Base-by-base conservation (phyloP, 2,888 invertebrate genomes). In the Geotrupes spiniger region DNA sequence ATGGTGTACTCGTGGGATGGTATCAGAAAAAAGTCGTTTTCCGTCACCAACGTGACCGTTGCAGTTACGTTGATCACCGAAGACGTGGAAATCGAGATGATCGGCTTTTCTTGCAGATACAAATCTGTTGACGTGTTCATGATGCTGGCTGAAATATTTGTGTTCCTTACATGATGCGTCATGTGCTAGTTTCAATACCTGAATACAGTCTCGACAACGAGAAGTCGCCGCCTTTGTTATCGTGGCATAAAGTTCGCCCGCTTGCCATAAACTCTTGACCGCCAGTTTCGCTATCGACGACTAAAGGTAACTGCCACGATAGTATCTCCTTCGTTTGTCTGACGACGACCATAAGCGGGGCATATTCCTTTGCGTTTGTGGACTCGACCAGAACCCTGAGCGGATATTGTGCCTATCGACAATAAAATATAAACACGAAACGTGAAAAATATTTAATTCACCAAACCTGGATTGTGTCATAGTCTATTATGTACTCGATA, bases 221-320 rank as follows among this genome's bases (percentile, higher is more conserved):
- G 3, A 14, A 12, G 14, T 33, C 15, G 29, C 48, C 42, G 29
- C 54, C 51, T 60, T 66, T 65, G 15, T 60, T 79, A 76, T 2
- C 83, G 78, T 67, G 85, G 82, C 73, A 73, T 10, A 87, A 67
- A 0, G 83, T 86, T 43, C 85, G 70, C 6, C 82, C 81, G 41
- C 79, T 79, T 51, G 76, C 76, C 12, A 70, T 72, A 66, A 81
- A 82, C 55, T 76, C 73, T 33, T 76, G 74, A 10, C 69, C 57
- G 3, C 71, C 70, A 8, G 54, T 55, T 10, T 63, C 59, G n/a
- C 61, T 71, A 46, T 77, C 78, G 0, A 87, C 78, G 38, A 80
- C 60, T 60, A 86, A 75, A 0, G 90, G 91, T 5, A 91, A 74
- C 63, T 87, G 84, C 89, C 90, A 91, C 0, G 90, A 89, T 47